Evolutionary conservation across 2,797 vertebrate genomes (phyloP), one percentile per base, ranked within the genome.

Genomic region (Moxostoma hubbsi): DNA sequence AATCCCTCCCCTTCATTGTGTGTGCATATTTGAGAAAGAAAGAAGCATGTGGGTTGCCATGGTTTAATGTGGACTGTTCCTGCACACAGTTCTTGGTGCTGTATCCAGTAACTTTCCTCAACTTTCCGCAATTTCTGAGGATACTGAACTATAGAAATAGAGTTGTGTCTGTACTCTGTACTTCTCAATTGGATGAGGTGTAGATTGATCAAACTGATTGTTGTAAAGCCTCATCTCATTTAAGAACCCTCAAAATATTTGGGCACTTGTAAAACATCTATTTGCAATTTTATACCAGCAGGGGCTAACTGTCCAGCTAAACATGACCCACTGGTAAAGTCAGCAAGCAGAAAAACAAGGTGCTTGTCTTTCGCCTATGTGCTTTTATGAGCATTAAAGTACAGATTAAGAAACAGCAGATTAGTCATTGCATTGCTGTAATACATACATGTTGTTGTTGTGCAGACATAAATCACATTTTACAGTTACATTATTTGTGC

Each of bases 1-100:
- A 36, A 36, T 36, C 36, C 36, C 11, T 5, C 46, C n/a, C 75
- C 75, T 77, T 67, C 54, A 57, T 51, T 81, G 50, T 53, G 70
- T 13, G 86, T 86, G 82, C 83, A 81, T 57, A 71, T 78, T 79
- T 70, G 83, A 61, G 9, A 66, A 75, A 18, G 70, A 68, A 59
- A 72, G 13, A 24, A 61, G 47, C 55, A 13, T 75, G 61, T 72
- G 82, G 78, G 90, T 93, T 91, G 36, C 90, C 88, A 87, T 92
- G 89, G 90, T 87, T 89, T 90, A 73, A 85, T 85, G 69, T 86
- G 75, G 86, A 79, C 84, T 88, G 87, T 87, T 80, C 54, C 84
- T 87, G 77, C 86, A 89, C 85, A 87, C 75, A 84, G 82, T 85
- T 74, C 81, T 36, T 68, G 75, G 80, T 46, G 54, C 51, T 47